Percentiles rank a stretch among this genome's conserved stretches.
These are phyloP conservation scores for Peucedramus taeniatus DNA, from an alignment of 2,113 vertebrate genomes.

Conservation along the genomic window DNA sequence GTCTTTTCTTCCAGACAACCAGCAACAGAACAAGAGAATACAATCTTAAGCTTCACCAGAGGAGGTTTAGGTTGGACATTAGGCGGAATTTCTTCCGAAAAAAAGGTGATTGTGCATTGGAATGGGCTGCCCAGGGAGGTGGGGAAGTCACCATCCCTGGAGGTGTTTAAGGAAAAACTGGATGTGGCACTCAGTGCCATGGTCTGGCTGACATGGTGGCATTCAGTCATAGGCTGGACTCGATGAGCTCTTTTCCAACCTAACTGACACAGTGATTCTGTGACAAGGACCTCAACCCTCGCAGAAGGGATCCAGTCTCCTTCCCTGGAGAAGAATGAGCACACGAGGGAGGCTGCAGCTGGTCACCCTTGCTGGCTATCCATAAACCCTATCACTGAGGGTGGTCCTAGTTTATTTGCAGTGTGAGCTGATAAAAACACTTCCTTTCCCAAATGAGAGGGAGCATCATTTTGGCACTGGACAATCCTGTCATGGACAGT, in stretches of 20 bases:
- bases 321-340: not conserved
- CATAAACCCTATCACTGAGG: too few species aligned
- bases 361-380: not conserved
- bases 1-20: not conserved
- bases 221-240: not conserved
- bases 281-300: not conserved
- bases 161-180: not conserved
- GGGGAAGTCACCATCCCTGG: fast-evolving
- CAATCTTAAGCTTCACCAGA: not conserved
- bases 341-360: fast-evolving
- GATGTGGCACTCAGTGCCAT: not conserved
- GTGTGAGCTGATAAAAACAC: not conserved
- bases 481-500: not conserved
- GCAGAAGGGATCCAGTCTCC: not conserved
- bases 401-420: not conserved
- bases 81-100: not conserved
- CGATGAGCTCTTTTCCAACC: not conserved
- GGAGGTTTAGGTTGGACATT: not conserved
- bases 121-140: not conserved
- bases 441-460: not conserved
- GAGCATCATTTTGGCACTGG: not conserved
- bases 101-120: not conserved
- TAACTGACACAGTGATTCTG: not conserved
- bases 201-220: not conserved
- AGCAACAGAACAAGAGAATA: not conserved